phyloP scores from a whole-genome alignment of 2,888 invertebrate species.

The Archips xylosteana region DNA sequence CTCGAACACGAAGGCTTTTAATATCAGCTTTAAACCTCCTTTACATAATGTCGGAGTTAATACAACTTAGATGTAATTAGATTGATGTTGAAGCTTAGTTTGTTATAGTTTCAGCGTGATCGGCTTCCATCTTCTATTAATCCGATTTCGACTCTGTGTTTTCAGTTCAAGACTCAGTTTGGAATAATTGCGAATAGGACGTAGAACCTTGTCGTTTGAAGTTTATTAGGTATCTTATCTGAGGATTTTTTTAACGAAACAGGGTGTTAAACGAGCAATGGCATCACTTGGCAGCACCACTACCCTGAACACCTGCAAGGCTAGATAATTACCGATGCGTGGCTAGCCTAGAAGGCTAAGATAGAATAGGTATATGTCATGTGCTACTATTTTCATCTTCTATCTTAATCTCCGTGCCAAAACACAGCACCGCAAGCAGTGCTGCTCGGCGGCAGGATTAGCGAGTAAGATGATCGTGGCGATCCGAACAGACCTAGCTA shows the following conservation, averaged over 20 bases:
- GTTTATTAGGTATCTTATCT: neutral
- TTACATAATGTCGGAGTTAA: constrained; percentile 43
- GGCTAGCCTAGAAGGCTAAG: no score
- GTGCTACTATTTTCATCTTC: no score
- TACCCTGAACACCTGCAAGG: no score
- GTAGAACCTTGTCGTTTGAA: neutral
- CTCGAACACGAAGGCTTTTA: constrained; percentile 47
- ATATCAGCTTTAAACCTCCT: constrained; percentile 44
- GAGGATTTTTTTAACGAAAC: neutral
- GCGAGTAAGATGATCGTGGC: no score
- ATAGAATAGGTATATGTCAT: no score
- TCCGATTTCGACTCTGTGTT: neutral
- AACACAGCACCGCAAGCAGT: no score
- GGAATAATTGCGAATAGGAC: neutral
- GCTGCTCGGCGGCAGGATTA: no score
- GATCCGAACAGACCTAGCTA: no score
- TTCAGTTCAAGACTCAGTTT: neutral
- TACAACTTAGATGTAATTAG: constrained; percentile 36
- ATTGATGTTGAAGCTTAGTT: constrained; percentile 31
- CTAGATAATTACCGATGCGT: no score
- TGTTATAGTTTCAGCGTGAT: constrained; percentile 7
- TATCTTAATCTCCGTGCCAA: no score
- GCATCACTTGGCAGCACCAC: no score
- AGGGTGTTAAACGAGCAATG: no score
- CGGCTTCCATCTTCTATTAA: neutral